Evolutionary conservation across 2,888 invertebrate species (phyloP), one percentile per base, ranked within the genome.

Genomic region (Amphipyra berbera): DNA sequence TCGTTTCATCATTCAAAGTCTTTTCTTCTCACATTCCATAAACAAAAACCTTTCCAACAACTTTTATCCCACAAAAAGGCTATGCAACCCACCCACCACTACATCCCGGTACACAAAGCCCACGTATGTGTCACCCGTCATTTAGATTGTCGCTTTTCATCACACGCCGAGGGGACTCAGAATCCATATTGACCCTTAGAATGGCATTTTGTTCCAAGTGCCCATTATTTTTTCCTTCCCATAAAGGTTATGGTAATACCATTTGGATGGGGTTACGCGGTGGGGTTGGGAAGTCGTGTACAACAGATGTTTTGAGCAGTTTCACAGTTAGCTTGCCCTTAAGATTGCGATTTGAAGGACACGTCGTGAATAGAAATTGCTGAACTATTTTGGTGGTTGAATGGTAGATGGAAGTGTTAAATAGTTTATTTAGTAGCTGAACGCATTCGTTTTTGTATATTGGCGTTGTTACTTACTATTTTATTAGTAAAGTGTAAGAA

Each of bases 91-190:
- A 12, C 2, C 6, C 10, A 6, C 0, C 81, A 49, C 64, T 90
- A 72, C 78, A 72, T 79, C 76, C 38, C 60, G 40, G 21, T 9
- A 48, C 47, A 49, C 71, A 66, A 62, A 85, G 80, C 84, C 85
- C 93, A 92, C 92, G 94, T 92, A 86, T 83, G 81, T 92, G 94
- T 94, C 94, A 93, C 95, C 92, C 92, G 90, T 94, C 94, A 93
- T 94, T 92, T 88, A 84, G 87, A 88, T 86, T 90, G 92, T 90
- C 93, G 92, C 95, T 92, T 95, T 95, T 95, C 95, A 95, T 95
- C 95, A 91, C 90, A 79, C 84, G 72, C 78, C 59, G 6, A 86
- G 86, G 87, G 85, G 80, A 80, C 76, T 49, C 76, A 76, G 77
- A 75, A 80, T 83, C 82, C 80, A 78, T 79, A 85, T 89, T 91